phyloP scores from a whole-genome alignment of 2,113 vertebrate species.

The Loxodonta africana region DNA sequence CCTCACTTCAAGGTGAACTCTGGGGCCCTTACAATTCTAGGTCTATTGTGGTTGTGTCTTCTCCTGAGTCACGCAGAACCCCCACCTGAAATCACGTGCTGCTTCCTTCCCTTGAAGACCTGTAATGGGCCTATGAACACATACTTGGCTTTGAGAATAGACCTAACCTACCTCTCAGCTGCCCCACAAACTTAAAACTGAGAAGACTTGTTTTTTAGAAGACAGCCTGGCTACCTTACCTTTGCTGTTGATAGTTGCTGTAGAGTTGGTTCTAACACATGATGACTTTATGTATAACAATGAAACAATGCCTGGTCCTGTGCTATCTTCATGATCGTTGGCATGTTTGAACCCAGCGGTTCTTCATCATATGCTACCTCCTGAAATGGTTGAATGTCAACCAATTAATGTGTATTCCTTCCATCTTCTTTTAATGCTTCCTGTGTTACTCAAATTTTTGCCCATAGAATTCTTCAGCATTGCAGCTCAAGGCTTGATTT shows the following conservation, averaged over 20 bases:
- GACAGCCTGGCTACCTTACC: neutral
- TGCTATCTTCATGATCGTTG: neutral
- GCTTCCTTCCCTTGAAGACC: neutral
- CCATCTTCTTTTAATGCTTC: neutral
- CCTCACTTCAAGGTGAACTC: neutral
- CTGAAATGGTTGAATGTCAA: neutral
- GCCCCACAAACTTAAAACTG: neutral
- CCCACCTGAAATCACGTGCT: neutral
- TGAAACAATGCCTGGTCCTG: neutral
- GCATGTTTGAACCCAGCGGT: neutral
- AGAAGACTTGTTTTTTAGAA: neutral
- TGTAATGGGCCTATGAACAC: neutral
- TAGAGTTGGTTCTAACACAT: neutral
- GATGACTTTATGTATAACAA: neutral
- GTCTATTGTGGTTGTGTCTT: neutral
- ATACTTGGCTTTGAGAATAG: neutral
- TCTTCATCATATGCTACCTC: neutral
- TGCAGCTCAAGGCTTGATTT: neutral
- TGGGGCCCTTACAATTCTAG: neutral
- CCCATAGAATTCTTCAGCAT: neutral
- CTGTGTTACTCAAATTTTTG: neutral
- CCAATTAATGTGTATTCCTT: neutral
- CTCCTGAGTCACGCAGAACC: neutral
- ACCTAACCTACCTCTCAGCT: neutral
- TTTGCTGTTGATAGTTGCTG: neutral